These are phyloP conservation scores for Trichonephila clavipes DNA, from an alignment of 1,140 invertebrate genomes.

Conservation along the genomic window DNA sequence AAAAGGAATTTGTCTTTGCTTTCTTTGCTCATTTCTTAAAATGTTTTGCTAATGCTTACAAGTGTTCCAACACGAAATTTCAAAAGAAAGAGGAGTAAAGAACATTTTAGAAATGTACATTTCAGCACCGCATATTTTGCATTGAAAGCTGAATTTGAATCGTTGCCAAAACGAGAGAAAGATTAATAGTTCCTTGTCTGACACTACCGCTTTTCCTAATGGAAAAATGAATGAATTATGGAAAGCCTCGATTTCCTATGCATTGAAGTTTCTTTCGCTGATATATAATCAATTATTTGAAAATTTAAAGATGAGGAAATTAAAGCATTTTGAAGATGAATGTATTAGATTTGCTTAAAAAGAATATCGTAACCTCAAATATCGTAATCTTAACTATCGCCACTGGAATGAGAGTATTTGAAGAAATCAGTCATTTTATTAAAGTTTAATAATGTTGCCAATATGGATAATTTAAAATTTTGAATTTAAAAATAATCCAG, in stretches of 20 bases:
- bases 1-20: neutral
- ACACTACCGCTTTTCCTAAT: neutral
- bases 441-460: too few relatives aligned
- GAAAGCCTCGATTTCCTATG: neutral
- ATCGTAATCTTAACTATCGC: neutral
- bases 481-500: too few relatives aligned
- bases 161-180: conserved; percentile 4
- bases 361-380: neutral
- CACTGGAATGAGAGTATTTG: too few relatives aligned
- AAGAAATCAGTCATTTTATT: too few relatives aligned
- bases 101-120: neutral
- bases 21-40: too few relatives aligned
- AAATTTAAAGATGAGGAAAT: neutral
- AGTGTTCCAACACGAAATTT: neutral
- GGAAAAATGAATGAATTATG: conserved; percentile 43
- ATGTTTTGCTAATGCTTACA: neutral
- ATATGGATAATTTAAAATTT: too few relatives aligned
- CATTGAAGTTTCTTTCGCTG: neutral
- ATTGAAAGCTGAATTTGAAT: conserved; percentile 49
- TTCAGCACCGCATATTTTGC: neutral
- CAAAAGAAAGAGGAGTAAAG: neutral
- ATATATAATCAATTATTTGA: neutral
- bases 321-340: neutral
- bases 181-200: conserved; percentile 12
- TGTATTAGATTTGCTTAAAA: neutral